Conservation (phyloP, 2,888 invertebrate species). For the Harpalus rufipes region DNA sequence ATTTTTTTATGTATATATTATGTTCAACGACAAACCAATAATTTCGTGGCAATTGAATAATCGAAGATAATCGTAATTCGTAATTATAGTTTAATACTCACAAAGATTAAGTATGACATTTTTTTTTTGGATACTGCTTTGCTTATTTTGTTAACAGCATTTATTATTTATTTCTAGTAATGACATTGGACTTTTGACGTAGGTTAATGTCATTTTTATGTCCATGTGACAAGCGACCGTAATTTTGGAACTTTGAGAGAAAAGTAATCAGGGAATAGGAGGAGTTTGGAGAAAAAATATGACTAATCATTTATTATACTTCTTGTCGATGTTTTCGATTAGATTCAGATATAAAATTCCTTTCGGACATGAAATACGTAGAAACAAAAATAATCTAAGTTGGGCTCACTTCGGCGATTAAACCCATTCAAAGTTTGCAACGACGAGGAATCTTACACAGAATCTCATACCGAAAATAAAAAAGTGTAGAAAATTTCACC, state of each 20-base stretch:
- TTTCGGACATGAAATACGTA: slow-evolving; percentile 50
- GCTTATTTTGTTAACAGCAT: slow-evolving; percentile 23
- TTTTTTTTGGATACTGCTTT: slow-evolving; percentile 1
- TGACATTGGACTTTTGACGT: slow-evolving; percentile 40
- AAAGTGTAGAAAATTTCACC: slow-evolving; percentile 46
- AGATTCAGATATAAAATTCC: slow-evolving; percentile 30
- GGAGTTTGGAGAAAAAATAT: slow-evolving; percentile 18
- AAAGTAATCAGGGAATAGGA: slow-evolving; percentile 19
- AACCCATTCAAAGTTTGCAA: slow-evolving; percentile 55
- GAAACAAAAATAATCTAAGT: slow-evolving; percentile 59
- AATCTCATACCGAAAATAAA: slow-evolving; percentile 43
- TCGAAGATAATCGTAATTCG: neutral
- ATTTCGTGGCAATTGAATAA: neutral
- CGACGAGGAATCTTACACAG: slow-evolving; percentile 42
- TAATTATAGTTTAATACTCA: neutral
- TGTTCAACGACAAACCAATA: neutral
- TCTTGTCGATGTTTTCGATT: slow-evolving; percentile 31
- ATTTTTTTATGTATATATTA: too few species aligned
- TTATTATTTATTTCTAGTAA: slow-evolving; percentile 36
- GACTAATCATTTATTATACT: slow-evolving; percentile 33
- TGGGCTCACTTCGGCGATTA: slow-evolving; percentile 50
- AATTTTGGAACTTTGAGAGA: slow-evolving; percentile 27
- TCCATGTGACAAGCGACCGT: slow-evolving; percentile 10
- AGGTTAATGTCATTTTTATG: slow-evolving; percentile 40
- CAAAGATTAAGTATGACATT: neutral